Evolutionary conservation across 2,797 vertebrate species (phyloP), one percentile per base, ranked within the genome.

Genomic region (Typhlichthys eigenmanni): DNA sequence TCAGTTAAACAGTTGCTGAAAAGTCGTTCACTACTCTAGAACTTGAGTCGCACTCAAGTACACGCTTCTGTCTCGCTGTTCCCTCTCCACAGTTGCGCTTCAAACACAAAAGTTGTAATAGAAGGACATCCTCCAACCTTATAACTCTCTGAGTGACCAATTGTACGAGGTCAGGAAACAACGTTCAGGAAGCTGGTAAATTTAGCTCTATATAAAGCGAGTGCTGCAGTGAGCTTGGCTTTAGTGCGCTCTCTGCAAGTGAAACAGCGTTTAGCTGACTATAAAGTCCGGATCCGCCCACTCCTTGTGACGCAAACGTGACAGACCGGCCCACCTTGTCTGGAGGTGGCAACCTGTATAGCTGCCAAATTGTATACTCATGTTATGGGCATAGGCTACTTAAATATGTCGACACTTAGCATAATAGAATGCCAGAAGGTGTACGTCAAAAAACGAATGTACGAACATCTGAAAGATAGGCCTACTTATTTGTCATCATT

Each of bases 181-280:
- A 88, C 95, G 95, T 95, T 91, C 90, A 92, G 93, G 92, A 94
- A 90, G 92, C 88, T 83, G 93, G 90, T 93, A 97, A 96, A 96
- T 95, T 94, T 97, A 98, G 95, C 93, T 85, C 92, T 96, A 95
- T 98, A 97, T 94, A 98, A 96, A 92, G 93, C 67, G 70, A 78
- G 59, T 85, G 63, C 47, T 72, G 74, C 32, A 60, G 71, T 63
- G 74, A 60, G 76, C 14, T 11, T 63, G 12, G 49, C 54, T 38
- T 85, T 74, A 86, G 80, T 77, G 45, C 46, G 60, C 79, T 52
- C 34, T 86, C 12, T 87, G 81, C 64, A 13, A 54, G 2, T 62
- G 0, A 17, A 13, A 61, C 53, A 14, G 59, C 24, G 84, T 72
- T 60, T 70, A 63, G 51, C 16, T 62, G 65, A 59, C 80, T 90